Evolutionary conservation across 2,888 invertebrate genomes (phyloP).

Genomic region (Archips crataeganus): DNA sequence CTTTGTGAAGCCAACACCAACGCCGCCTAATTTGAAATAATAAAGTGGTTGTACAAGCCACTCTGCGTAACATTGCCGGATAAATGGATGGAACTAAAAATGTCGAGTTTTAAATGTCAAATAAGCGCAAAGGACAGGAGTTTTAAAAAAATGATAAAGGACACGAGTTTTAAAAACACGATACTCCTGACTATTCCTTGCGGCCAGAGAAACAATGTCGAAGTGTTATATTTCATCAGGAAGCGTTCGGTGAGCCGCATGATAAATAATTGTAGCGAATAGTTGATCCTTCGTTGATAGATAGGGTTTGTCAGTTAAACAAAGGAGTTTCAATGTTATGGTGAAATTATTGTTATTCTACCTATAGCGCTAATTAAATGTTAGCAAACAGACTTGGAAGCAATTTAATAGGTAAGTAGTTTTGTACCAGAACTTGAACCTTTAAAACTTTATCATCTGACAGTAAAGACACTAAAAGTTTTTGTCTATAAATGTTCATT

Average conservation of each 20-base stretch:
- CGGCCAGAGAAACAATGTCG: not conserved
- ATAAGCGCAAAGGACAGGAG: not conserved
- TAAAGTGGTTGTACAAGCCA: conserved; percentile 57
- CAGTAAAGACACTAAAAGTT: too few species aligned
- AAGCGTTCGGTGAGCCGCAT: not conserved
- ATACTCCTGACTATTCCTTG: not conserved
- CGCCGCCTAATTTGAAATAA: conserved; percentile 70
- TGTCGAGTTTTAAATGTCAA: not conserved
- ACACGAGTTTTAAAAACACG: conserved; percentile 11
- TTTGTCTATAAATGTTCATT: too few species aligned
- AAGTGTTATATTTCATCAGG: conserved; percentile 12
- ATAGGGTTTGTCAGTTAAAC: conserved; percentile 8
- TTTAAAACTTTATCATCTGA: too few species aligned
- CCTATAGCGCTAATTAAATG: not conserved
- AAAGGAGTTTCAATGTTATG: not conserved
- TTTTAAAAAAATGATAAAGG: conserved; percentile 16
- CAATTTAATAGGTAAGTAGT: too few species aligned
- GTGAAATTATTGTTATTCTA: not conserved
- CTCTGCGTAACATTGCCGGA: conserved; percentile 36
- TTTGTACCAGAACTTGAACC: too few species aligned
- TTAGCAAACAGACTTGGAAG: not conserved
- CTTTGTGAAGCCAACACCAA: conserved; percentile 72
- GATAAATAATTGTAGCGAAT: conserved; percentile 18
- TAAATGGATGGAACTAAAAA: conserved; percentile 22
- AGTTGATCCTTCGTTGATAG: conserved; percentile 22